Conservation (phyloP, 23 tunicate genomes). For the Botrylloides violaceus region DNA sequence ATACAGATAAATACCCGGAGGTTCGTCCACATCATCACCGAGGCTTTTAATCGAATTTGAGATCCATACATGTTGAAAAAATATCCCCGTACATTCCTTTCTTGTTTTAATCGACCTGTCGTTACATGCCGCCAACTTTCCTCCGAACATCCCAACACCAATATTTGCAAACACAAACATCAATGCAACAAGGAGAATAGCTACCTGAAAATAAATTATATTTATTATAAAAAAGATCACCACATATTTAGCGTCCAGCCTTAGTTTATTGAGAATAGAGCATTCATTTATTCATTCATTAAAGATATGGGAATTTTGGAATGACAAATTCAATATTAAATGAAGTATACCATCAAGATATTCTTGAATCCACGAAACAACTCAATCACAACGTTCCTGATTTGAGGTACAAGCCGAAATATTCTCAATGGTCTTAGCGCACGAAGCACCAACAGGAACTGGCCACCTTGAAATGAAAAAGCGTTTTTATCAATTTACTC, state of each 20-base stretch:
- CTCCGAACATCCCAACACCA: conserved; percentile 96
- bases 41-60: conserved; percentile 43
- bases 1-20: conserved; percentile 50
- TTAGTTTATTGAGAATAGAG: no score
- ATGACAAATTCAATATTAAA: background rate
- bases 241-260: no score
- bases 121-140: conserved; percentile 87
- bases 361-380: conserved; percentile 88
- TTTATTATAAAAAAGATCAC: no score
- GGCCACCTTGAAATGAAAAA: conserved; percentile 22
- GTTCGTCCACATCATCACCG: conserved; percentile 31
- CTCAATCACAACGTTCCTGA: conserved; percentile 89
- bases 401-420: conserved; percentile 95
- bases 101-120: conserved; percentile 45
- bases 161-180: conserved; percentile 92
- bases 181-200: conserved; percentile 64
- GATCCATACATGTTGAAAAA: conserved; percentile 87
- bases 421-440: conserved; percentile 83
- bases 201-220: conserved; percentile 71
- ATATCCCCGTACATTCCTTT: conserved; percentile 74
- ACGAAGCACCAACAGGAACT: conserved; percentile 61
- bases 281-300: no score
- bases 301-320: no score
- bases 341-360: conserved; percentile 70
- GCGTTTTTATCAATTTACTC: no score